These are phyloP conservation scores for Cheilosia soror DNA, from an alignment of 2,888 invertebrate genomes.

Conservation along the genomic window DNA sequence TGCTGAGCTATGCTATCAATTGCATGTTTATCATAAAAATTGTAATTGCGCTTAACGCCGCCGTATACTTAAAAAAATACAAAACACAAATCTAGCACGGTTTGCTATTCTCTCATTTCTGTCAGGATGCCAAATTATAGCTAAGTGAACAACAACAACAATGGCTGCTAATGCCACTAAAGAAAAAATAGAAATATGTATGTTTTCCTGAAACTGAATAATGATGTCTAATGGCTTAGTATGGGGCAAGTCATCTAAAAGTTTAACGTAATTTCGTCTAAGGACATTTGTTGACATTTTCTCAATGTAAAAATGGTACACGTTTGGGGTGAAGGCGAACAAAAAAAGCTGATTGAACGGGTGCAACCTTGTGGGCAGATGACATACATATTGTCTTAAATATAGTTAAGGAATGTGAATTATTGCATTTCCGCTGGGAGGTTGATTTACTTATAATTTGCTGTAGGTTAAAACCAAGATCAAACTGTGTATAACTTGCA, in stretches of 20 bases:
- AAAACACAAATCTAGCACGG: slow-evolving; percentile 9
- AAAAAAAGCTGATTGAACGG: slow-evolving; percentile 3
- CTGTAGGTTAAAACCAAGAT: not conserved
- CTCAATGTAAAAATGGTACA: slow-evolving; percentile 23
- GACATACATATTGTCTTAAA: not conserved
- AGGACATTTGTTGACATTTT: slow-evolving; percentile 68
- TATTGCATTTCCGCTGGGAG: too few species aligned
- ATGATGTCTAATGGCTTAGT: slow-evolving; percentile 16
- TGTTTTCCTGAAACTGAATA: slow-evolving; percentile 42
- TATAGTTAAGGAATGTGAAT: not conserved
- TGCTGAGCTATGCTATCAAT: too few species aligned
- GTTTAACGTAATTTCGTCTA: slow-evolving; percentile 40
- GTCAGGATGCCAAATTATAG: slow-evolving; percentile 45
- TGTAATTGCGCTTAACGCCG: slow-evolving; percentile 18
- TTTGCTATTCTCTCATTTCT: slow-evolving; percentile 16
- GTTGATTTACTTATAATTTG: not conserved
- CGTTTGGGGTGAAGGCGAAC: slow-evolving; percentile 39
- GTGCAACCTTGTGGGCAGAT: slow-evolving; percentile 13
- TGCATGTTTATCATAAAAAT: not conserved
- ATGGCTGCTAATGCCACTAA: slow-evolving; percentile 6
- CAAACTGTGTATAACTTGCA: not conserved
- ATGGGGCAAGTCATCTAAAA: slow-evolving; percentile 21
- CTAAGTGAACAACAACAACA: slow-evolving; percentile 26
- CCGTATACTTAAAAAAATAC: slow-evolving; percentile 21
- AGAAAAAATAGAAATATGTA: slow-evolving; percentile 1